Percentiles rank a stretch among this genome's conserved stretches.
Conservation (phyloP, 1,140 invertebrate genomes). For the Aphaenogaster floridana region DNA sequence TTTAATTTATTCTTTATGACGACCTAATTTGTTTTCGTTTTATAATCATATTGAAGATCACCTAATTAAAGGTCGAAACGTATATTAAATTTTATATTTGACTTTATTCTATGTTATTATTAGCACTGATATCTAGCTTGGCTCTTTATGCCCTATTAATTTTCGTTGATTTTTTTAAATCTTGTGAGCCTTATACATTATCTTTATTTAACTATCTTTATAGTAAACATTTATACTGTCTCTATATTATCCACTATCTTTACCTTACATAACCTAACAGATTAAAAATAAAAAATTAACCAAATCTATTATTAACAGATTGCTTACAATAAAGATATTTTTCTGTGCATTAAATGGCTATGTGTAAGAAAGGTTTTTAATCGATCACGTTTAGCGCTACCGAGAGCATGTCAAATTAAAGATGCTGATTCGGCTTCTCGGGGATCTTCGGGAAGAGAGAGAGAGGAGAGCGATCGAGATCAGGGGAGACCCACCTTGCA, state of each 20-base stretch:
- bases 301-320: not conserved
- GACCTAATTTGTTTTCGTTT: too few species aligned
- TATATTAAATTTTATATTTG: too few species aligned
- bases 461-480: slow-evolving; percentile 67
- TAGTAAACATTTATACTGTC: not conserved
- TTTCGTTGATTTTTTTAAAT: too few species aligned
- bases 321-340: not conserved
- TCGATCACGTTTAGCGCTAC: not conserved
- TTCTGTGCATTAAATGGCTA: not conserved
- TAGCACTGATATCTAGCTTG: too few species aligned
- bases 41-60: too few species aligned
- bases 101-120: too few species aligned
- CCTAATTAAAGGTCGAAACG: too few species aligned
- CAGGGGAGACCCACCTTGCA: slow-evolving; percentile 60
- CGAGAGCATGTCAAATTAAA: slow-evolving; percentile 26
- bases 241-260: not conserved
- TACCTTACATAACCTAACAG: not conserved
- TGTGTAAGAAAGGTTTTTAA: not conserved
- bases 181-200: too few species aligned
- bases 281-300: slow-evolving; percentile 1
- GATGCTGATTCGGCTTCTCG: not conserved
- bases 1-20: too few species aligned
- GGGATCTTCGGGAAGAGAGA: slow-evolving; percentile 10
- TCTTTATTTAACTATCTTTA: too few species aligned
- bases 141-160: too few species aligned